Evolutionary conservation across 2,888 invertebrate genomes (phyloP).

Genomic region (Macrophya annulata): DNA sequence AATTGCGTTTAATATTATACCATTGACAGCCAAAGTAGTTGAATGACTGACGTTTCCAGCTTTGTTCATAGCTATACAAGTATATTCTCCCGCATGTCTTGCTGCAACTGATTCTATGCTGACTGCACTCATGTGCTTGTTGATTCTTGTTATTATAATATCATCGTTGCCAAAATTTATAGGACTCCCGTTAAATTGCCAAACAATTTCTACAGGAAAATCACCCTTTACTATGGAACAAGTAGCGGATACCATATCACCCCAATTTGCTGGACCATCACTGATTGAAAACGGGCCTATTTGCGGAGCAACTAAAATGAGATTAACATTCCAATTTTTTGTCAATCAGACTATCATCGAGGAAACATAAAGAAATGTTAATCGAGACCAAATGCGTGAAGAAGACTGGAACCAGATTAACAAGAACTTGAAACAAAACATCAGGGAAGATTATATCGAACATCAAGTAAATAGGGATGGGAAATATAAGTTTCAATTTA

Average conservation of each 20-base stretch:
- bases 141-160: constrained; percentile 80
- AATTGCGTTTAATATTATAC: constrained; percentile 72
- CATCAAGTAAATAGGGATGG: constrained; percentile 11
- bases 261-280: constrained; percentile 78
- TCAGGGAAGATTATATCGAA: constrained; percentile 2
- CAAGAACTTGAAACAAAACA: constrained; percentile 8
- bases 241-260: constrained; percentile 80
- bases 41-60: constrained; percentile 82
- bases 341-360: neutral
- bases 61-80: constrained; percentile 81
- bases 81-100: constrained; percentile 86
- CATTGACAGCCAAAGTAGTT: constrained; percentile 82
- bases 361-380: neutral
- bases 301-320: constrained; percentile 79
- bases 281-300: constrained; percentile 79
- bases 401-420: neutral
- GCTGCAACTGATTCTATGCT: constrained; percentile 87
- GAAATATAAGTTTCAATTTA: constrained; percentile 26
- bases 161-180: constrained; percentile 72
- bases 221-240: constrained; percentile 92
- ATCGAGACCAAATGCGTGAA: neutral
- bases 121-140: constrained; percentile 83
- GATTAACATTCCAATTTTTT: constrained; percentile 54
- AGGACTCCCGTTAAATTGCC: constrained; percentile 85
- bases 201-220: constrained; percentile 88